These are phyloP conservation scores for Galeruca laticollis DNA, from an alignment of 2,888 invertebrate species.

Conservation along the genomic window DNA sequence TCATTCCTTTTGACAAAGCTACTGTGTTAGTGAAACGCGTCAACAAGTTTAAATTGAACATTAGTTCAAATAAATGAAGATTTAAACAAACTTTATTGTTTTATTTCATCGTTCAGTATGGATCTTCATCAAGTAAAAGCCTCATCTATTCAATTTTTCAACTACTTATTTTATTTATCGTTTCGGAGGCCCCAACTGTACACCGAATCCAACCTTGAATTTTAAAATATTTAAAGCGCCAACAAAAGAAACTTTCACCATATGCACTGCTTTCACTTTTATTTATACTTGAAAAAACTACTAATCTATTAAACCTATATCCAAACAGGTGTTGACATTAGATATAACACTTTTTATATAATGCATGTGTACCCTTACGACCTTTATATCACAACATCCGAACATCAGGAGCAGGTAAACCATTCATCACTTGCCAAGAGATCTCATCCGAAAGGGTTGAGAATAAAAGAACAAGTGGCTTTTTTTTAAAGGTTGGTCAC, in stretches of 20 bases:
- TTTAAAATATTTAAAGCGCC: too few species aligned
- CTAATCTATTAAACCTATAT: constrained; percentile 20
- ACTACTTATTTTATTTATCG: too few species aligned
- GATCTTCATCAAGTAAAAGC: too few species aligned
- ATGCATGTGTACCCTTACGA: constrained; percentile 23
- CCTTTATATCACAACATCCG: constrained; percentile 42
- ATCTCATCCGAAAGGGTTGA: constrained; percentile 38
- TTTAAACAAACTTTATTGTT: too few species aligned
- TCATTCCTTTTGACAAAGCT: too few species aligned
- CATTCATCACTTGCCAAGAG: constrained; percentile 39
- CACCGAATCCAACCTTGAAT: too few species aligned
- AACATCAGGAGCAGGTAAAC: constrained; percentile 38
- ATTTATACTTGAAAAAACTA: background rate
- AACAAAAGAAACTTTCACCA: background rate
- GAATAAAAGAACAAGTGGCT: constrained; percentile 31
- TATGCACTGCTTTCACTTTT: background rate
- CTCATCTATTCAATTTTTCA: too few species aligned
- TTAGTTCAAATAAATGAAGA: too few species aligned
- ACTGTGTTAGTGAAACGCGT: too few species aligned
- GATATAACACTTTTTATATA: constrained; percentile 26
- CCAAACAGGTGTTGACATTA: constrained; percentile 14
- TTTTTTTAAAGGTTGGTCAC: constrained; percentile 29
- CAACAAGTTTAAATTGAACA: too few species aligned
- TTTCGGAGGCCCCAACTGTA: too few species aligned
- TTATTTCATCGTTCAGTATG: too few species aligned